Conservation (phyloP, 2,113 vertebrate genomes). For the Coptodon rendalli region DNA sequence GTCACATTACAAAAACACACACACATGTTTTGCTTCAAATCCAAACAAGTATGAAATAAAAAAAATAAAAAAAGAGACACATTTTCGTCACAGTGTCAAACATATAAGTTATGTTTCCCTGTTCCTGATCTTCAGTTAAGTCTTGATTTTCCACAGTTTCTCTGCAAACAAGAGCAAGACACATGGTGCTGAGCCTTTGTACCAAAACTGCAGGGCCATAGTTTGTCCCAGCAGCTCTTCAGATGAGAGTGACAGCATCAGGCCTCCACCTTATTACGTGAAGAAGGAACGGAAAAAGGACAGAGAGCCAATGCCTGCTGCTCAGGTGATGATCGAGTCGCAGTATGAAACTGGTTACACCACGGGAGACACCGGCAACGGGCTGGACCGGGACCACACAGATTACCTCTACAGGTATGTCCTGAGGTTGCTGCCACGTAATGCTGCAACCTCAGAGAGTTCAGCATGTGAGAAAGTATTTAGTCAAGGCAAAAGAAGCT, state of each 20-base stretch:
- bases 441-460: not conserved
- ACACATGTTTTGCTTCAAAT: not conserved
- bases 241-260: slow-evolving; percentile 39
- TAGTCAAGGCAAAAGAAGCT: not conserved
- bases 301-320: not conserved
- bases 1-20: not conserved
- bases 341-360: slow-evolving; percentile 79
- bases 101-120: not conserved
- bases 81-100: not conserved
- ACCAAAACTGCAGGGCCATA: slow-evolving; percentile 7
- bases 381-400: slow-evolving; percentile 52
- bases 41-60: not conserved
- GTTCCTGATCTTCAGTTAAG: not conserved
- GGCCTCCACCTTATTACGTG: not conserved
- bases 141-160: not conserved
- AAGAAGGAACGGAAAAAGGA: slow-evolving; percentile 19
- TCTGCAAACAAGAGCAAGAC: not conserved
- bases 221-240: slow-evolving; percentile 53
- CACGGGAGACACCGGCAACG: slow-evolving; percentile 74
- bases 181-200: not conserved
- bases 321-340: slow-evolving; percentile 56
- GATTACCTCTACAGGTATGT: slow-evolving; percentile 70
- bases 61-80: not conserved
- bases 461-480: not conserved
- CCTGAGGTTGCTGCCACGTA: not conserved